Conservation (phyloP, 2,113 vertebrate genomes). For the Campylomormyrus tamandua region DNA sequence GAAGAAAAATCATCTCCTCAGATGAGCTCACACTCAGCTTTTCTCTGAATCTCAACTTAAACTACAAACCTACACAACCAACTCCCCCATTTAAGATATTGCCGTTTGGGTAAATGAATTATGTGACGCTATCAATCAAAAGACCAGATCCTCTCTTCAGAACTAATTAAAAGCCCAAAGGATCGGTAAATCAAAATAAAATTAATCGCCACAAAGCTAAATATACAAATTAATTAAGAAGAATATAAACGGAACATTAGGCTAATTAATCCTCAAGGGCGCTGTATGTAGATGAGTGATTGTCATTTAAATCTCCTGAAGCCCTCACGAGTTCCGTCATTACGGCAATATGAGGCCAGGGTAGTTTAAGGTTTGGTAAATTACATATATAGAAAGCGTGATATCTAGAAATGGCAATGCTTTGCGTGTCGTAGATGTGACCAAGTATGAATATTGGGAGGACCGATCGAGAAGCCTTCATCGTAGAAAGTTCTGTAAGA, state of each 20-base stretch:
- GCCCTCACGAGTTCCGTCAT: not conserved
- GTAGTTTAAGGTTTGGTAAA: not conserved
- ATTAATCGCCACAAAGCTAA: not conserved
- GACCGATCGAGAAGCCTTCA: not conserved
- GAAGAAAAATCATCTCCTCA: not conserved
- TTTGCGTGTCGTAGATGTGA: not conserved
- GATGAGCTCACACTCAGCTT: not conserved
- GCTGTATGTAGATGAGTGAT: not conserved
- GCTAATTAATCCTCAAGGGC: not conserved
- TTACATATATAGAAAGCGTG: not conserved
- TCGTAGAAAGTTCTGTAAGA: not conserved
- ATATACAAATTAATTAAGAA: constrained; percentile 3
- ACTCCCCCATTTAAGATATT: not conserved
- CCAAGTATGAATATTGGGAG: not conserved
- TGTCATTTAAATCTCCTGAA: not conserved
- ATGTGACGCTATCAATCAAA: not conserved
- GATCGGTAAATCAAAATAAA: not conserved
- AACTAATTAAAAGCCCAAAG: not conserved
- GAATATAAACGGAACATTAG: not conserved
- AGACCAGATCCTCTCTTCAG: not conserved
- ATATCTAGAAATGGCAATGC: not conserved
- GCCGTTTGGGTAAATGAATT: not conserved
- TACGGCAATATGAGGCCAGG: not conserved
- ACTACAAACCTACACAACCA: not conserved
- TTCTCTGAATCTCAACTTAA: not conserved